Percentiles rank a stretch among this genome's conserved stretches.
These are phyloP conservation scores for Therioaphis trifolii DNA, from an alignment of 2,888 invertebrate genomes.

Conservation along the genomic window DNA sequence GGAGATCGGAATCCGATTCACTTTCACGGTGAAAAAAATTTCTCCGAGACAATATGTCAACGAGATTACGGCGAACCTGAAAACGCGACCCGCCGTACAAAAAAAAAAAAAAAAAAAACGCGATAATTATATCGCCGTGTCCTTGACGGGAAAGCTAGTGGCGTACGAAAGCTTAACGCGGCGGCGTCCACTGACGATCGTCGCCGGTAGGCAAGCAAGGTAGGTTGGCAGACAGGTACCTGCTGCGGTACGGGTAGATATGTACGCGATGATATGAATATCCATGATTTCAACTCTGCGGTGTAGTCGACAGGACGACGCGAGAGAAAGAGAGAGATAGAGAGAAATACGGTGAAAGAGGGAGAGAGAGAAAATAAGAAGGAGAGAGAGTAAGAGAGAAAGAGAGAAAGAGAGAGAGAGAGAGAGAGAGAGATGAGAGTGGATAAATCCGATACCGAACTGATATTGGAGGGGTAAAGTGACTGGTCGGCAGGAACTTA, in stretches of 20 bases:
- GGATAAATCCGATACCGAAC: background rate
- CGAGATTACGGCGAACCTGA: slow-evolving; percentile 47
- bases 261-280: background rate
- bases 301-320: background rate
- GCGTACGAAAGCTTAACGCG: slow-evolving; percentile 32
- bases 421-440: slow-evolving; percentile 12
- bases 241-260: too few species aligned
- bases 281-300: slow-evolving; percentile 26
- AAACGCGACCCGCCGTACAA: slow-evolving; percentile 32
- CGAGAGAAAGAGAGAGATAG: background rate
- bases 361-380: background rate
- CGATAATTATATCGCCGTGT: slow-evolving; percentile 39
- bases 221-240: too few species aligned
- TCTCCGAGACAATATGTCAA: slow-evolving; percentile 56
- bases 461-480: slow-evolving; percentile 28
- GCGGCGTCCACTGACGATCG: background rate
- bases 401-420: background rate
- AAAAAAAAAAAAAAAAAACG: too few species aligned
- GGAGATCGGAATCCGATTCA: slow-evolving; percentile 50
- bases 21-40: slow-evolving; percentile 55
- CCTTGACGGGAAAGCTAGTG: slow-evolving; percentile 49
- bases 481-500: slow-evolving; percentile 51
- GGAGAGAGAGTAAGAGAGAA: background rate
- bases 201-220: background rate
- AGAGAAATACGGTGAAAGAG: background rate